Base-by-base conservation (phyloP, 1,140 invertebrate genomes). In the Tetragonula clypearis region DNA sequence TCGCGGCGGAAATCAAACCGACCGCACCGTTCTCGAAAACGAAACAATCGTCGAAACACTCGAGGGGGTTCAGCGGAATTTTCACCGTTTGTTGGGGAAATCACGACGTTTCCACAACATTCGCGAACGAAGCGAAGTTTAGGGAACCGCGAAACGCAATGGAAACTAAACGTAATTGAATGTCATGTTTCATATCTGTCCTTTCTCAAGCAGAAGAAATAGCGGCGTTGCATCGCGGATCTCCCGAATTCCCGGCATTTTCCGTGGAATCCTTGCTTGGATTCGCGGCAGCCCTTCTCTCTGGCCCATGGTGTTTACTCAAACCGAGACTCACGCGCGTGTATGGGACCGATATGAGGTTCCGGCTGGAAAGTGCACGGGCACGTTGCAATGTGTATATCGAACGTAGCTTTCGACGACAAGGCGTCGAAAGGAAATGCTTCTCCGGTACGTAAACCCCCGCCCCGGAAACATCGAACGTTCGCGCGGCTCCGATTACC, bases 151-250 rank as follows among this genome's bases (percentile, higher is more conserved):
- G 41, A n/a, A 49, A 72, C 41, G 69, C 14, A 72, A 72, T 72
- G 53, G 69, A 72, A 72, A 72, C 69, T 72, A 72, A 72, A 72
- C 69, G 69, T 72, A 72, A 72, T 49, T 72, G 69, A 49, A 72
- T 72, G 69, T 72, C 69, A 72, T 72, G 69, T 72, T 72, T 72
- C 69, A 72, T 72, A 72, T 72, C 69, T 72, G 49, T 72, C 41
- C 41, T 49, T 72, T n/a, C 69, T 72, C 69, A 53, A 72, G 30
- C 35, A 69, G 41, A 72, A 72, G 69, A 72, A 72, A 72, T 72
- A 49, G 69, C 69, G 53, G n/a, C 69, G n/a, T 72, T 53, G 69
- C 69, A 72, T n/a, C 41, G 69, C 21, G 69, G 35, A 72, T 72
- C 41, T 72, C 69, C 69, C 53, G 69, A 72, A 72, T 72, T 72